These are phyloP conservation scores for Zaprionus capensis DNA, from an alignment of 1,140 invertebrate genomes.

Conservation along the genomic window DNA sequence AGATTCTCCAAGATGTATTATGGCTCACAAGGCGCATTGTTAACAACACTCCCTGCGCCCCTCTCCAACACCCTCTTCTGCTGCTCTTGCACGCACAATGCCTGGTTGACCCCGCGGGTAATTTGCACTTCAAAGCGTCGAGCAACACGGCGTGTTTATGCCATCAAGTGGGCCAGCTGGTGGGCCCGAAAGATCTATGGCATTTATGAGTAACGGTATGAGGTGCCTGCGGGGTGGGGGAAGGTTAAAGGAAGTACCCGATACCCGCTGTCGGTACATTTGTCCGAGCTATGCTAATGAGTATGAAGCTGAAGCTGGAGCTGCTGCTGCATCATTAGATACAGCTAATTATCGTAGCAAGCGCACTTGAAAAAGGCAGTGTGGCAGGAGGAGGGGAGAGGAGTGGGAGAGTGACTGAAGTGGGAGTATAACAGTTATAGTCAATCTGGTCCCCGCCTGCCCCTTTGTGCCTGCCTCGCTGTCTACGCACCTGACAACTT, in stretches of 20 bases:
- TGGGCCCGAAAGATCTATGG: constrained; percentile 73
- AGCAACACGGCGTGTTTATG: constrained; percentile 68
- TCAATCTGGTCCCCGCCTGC: neutral
- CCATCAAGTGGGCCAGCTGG: constrained; percentile 77
- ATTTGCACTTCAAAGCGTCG: constrained; percentile 80
- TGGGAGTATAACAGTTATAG: neutral
- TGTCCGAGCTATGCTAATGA: constrained; percentile 63
- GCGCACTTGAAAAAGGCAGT: constrained; percentile 8
- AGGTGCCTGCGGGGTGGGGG: neutral
- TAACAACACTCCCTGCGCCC: constrained; percentile 27
- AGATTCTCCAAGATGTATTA: constrained; percentile 80
- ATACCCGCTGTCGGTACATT: constrained; percentile 17
- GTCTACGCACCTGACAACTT: constrained; percentile 37
- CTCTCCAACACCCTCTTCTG: neutral
- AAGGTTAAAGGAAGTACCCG: constrained; percentile 19
- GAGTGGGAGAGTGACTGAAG: neutral
- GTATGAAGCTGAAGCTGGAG: constrained; percentile 14
- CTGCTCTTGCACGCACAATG: constrained; percentile 25
- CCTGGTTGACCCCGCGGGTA: constrained; percentile 76
- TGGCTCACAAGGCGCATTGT: constrained; percentile 53
- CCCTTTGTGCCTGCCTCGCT: neutral
- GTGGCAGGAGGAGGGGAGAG: neutral
- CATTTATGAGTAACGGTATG: constrained; percentile 71
- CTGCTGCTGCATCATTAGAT: constrained; percentile 11
- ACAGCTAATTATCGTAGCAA: constrained; percentile 34